Percentiles rank a stretch among this genome's conserved stretches.
These are phyloP conservation scores for Lycophotia porphyrea DNA, from an alignment of 2,888 invertebrate species.

Conservation along the genomic window DNA sequence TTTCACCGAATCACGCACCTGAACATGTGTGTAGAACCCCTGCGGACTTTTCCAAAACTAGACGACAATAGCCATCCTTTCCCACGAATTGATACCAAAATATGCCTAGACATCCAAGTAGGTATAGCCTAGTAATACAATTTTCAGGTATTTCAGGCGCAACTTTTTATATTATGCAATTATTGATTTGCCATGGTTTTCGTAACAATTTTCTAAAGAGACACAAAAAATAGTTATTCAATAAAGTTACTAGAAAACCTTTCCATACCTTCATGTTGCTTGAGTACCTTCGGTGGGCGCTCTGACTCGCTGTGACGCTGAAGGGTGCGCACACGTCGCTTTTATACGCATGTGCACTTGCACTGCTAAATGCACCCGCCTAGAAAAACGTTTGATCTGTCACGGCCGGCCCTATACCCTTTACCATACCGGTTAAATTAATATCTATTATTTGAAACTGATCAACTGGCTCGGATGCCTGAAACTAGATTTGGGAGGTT, in stretches of 20 bases:
- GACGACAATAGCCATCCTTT: background rate
- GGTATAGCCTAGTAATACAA: background rate
- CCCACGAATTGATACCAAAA: background rate
- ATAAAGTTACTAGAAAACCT: slow-evolving; percentile 21
- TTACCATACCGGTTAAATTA: slow-evolving; percentile 73
- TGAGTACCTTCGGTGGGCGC: slow-evolving; percentile 76
- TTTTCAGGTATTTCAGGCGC: background rate
- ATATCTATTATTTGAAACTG: slow-evolving; percentile 62
- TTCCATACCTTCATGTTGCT: slow-evolving; percentile 85
- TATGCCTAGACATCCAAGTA: background rate
- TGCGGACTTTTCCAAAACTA: background rate
- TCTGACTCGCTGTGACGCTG: slow-evolving; percentile 78
- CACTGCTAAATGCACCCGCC: slow-evolving; percentile 71
- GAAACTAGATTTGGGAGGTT: slow-evolving; percentile 37
- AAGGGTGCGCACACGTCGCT: slow-evolving; percentile 78
- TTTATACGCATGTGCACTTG: slow-evolving; percentile 79
- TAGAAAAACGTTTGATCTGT: slow-evolving; percentile 79
- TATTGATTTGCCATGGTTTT: too few species aligned
- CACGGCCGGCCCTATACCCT: slow-evolving; percentile 79
- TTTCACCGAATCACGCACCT: background rate
- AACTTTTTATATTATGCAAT: too few species aligned
- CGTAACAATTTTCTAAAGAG: background rate
- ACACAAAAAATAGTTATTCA: background rate
- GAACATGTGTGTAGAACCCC: background rate
- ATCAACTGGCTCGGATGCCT: slow-evolving; percentile 53